Percentiles rank a stretch among this genome's conserved stretches.
Evolutionary conservation across 2,113 vertebrate genomes (phyloP).

Genomic region (Gymnarchus niloticus): DNA sequence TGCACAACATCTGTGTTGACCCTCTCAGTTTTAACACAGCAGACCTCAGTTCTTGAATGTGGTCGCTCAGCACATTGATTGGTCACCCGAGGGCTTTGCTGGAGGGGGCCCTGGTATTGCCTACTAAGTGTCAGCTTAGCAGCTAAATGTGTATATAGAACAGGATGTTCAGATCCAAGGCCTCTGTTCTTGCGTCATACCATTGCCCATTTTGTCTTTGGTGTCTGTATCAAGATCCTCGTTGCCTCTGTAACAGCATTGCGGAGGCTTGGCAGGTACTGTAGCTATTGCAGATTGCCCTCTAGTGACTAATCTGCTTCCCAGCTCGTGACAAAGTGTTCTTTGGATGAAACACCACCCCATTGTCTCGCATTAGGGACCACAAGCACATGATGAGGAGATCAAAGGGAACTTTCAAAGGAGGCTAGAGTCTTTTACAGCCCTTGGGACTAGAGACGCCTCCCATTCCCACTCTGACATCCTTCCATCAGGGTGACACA

Average conservation of each 20-base stretch:
- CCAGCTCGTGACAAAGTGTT: slow-evolving; percentile 25
- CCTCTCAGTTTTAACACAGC: background rate
- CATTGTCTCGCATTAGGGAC: slow-evolving; percentile 48
- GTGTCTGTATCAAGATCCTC: slow-evolving; percentile 39
- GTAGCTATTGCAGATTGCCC: slow-evolving; percentile 48
- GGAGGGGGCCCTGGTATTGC: background rate
- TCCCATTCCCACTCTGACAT: slow-evolving; percentile 33
- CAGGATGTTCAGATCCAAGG: background rate
- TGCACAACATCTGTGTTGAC: too few species aligned
- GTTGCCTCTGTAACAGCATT: slow-evolving; percentile 34
- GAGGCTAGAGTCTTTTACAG: slow-evolving; percentile 38
- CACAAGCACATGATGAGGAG: slow-evolving; percentile 40
- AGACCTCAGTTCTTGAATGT: background rate
- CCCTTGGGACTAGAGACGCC: slow-evolving; percentile 27
- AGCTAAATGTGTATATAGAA: background rate
- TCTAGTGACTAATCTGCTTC: slow-evolving; percentile 39
- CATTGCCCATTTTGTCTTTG: background rate
- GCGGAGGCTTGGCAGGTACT: slow-evolving; percentile 49
- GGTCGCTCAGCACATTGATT: background rate
- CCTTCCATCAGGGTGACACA: slow-evolving; percentile 27
- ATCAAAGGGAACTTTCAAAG: slow-evolving; percentile 53
- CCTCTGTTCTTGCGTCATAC: background rate
- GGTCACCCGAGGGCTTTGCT: background rate
- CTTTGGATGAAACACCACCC: slow-evolving; percentile 27
- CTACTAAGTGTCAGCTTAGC: background rate